Evolutionary conservation across 2,113 vertebrate species (phyloP).

Genomic region (Rhynchomys soricoides): DNA sequence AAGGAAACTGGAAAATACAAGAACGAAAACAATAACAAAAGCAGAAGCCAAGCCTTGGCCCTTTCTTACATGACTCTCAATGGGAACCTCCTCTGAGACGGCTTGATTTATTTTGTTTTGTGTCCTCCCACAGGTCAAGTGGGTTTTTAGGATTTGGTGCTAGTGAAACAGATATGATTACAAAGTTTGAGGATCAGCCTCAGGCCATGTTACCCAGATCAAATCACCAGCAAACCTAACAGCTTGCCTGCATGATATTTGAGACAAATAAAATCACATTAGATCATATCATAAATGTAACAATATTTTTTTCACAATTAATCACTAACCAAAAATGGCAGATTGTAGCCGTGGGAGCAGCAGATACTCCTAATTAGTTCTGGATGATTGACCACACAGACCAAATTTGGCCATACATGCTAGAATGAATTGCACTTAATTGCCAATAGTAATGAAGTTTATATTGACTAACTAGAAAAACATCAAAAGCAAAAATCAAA

Average conservation of each 20-base stretch:
- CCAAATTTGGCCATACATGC: slow-evolving; percentile 53
- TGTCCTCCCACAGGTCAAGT: not conserved
- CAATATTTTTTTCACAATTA: slow-evolving; percentile 55
- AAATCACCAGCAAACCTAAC: slow-evolving; percentile 38
- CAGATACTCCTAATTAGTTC: slow-evolving; percentile 56
- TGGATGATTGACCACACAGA: slow-evolving; percentile 47
- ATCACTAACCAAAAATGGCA: slow-evolving; percentile 69
- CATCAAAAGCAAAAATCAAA: slow-evolving; percentile 61
- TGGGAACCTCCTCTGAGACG: not conserved
- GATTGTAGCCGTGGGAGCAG: slow-evolving; percentile 51
- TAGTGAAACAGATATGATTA: not conserved
- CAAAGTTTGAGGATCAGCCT: not conserved
- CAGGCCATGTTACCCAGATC: slow-evolving; percentile 17
- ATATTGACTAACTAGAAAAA: slow-evolving; percentile 43
- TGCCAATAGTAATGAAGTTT: slow-evolving; percentile 56
- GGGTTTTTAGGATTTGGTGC: not conserved
- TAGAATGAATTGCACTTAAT: slow-evolving; percentile 49
- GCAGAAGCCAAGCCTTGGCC: not conserved
- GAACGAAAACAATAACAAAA: not conserved
- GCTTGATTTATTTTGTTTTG: not conserved
- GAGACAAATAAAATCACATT: slow-evolving; percentile 60
- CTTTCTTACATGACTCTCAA: not conserved
- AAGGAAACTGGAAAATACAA: not conserved
- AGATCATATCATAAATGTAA: slow-evolving; percentile 40
- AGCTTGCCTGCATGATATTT: slow-evolving; percentile 30